Base-by-base conservation (phyloP, 2,888 invertebrate species). In the Nezara viridula region DNA sequence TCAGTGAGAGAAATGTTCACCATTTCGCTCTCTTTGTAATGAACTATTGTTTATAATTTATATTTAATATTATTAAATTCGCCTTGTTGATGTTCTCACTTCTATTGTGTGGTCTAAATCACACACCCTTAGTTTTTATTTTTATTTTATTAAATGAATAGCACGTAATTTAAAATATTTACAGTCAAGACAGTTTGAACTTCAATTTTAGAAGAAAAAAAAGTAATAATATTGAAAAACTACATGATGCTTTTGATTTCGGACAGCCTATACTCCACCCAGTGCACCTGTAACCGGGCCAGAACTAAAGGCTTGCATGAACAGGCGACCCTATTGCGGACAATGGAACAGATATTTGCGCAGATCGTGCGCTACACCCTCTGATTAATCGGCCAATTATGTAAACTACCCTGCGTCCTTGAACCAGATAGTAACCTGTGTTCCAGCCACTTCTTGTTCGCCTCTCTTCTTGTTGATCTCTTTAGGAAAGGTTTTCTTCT, bases 311-410 rank as follows among this genome's bases (percentile, higher is more conserved):
- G 7, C 66, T 73, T 37, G 37, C 19, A 73, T 32, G 37, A 73
- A 5, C 14, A 73, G 32, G 32, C 66, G 32, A 32, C 19, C 66
- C 32, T 73, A 37, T 73, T 37, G 37, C 32, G 66, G 66, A 73
- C 66, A 73, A 73, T 73, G 66, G 66, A 7, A 1, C 19, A 73
- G 66, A 73, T 73, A 73, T 73, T 73, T 73, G 66, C 66, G 32
- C 66, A 73, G 66, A 73, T 73, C 66, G 66, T 73, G 66, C 66
- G 66, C 66, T 73, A 73, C 37, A 37, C 19, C 66, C 37, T 21
- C 10, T 37, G 66, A 81, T 81, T 81, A 81, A 47, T 81, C 44
- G 81, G 44, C 44, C 24, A 44, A 81, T 81, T 81, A 81, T 81
- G 81, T 47, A 81, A 81, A 81, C 44, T 47, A 47, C 44, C 14